These are phyloP conservation scores for Arenaria interpres DNA, from an alignment of 2,113 vertebrate genomes.

Conservation along the genomic window DNA sequence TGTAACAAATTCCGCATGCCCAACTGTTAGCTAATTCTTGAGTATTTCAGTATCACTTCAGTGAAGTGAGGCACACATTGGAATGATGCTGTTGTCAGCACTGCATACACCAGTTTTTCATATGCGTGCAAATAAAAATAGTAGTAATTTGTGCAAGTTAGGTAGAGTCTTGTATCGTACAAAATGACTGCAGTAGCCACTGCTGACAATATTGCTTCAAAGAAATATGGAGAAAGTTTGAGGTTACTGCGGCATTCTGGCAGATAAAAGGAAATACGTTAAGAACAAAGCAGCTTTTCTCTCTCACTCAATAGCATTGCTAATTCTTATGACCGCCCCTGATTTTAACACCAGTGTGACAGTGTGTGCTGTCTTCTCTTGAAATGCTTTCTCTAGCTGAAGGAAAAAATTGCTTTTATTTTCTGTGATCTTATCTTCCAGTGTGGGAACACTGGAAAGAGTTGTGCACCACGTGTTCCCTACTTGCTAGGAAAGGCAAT, in stretches of 20 bases:
- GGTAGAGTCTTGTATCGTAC: not conserved
- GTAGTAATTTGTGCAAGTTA: not conserved
- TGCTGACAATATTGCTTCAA: not conserved
- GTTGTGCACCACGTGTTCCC: not conserved
- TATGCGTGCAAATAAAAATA: slow-evolving; percentile 10
- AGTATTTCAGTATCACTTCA: not conserved
- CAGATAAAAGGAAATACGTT: not conserved
- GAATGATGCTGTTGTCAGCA: not conserved
- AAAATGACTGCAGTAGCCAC: not conserved
- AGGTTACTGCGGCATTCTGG: not conserved
- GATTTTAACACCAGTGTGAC: not conserved
- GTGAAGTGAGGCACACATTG: not conserved
- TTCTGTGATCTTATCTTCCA: not conserved
- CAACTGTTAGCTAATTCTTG: not conserved
- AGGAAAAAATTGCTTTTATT: slow-evolving; percentile 6
- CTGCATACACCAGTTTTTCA: not conserved
- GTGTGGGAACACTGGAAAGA: not conserved
- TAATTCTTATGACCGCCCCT: not conserved
- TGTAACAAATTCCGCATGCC: not conserved
- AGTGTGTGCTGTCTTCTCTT: not conserved
- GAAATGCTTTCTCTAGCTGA: not conserved
- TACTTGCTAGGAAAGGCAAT: not conserved
- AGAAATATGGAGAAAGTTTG: not conserved
- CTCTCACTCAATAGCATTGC: not conserved
- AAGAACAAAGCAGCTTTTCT: slow-evolving; percentile 51